Evolutionary conservation across 2,797 vertebrate species (phyloP).

Genomic region (Furcifer pardalis): DNA sequence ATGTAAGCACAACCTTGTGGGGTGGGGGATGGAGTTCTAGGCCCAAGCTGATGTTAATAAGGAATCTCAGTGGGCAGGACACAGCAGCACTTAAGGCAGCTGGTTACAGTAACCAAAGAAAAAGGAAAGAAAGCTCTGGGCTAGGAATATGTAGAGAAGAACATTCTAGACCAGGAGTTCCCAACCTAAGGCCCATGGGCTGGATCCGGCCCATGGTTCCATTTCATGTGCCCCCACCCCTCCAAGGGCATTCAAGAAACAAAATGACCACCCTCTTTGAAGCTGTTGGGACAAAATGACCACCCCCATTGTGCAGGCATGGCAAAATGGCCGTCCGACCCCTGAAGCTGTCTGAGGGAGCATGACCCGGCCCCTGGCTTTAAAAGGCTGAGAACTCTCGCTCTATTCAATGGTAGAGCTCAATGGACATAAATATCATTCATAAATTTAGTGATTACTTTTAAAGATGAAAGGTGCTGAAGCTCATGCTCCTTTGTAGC

Average conservation of each 20-base stretch:
- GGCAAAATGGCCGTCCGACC: too few species aligned
- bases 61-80: not conserved
- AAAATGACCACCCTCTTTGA: too few species aligned
- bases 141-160: not conserved
- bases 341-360: too few species aligned
- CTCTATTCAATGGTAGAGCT: not conserved
- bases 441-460: not conserved
- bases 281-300: too few species aligned
- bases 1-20: constrained; percentile 77
- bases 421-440: not conserved
- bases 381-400: too few species aligned
- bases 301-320: too few species aligned
- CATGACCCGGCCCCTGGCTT: too few species aligned
- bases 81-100: not conserved
- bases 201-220: too few species aligned
- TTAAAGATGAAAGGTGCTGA: not conserved
- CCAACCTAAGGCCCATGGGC: too few species aligned
- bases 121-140: not conserved
- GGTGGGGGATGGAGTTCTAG: constrained; percentile 70
- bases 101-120: not conserved
- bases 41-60: constrained; percentile 35
- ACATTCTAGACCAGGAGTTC: too few species aligned
- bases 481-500: not conserved
- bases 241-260: too few species aligned
- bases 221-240: too few species aligned